Evolutionary conservation across 2,888 invertebrate species (phyloP).

Genomic region (Lochmaea crataegi): DNA sequence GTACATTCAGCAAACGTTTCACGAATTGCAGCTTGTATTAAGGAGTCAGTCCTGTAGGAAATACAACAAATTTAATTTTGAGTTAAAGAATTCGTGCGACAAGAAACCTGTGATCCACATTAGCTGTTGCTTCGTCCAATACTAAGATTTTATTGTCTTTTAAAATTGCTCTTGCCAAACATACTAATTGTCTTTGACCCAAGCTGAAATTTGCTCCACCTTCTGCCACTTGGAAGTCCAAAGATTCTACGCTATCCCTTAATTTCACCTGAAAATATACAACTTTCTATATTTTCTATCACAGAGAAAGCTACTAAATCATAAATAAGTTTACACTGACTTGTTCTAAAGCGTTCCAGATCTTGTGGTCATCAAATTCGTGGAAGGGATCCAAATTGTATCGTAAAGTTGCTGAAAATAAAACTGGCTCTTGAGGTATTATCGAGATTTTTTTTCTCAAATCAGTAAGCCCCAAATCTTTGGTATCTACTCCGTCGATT

Average conservation of each 20-base stretch:
- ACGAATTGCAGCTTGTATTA: conserved; percentile 82
- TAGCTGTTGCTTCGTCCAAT: conserved; percentile 92
- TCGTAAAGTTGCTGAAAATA: conserved; percentile 85
- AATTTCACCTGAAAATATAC: conserved; percentile 72
- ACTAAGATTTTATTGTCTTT: conserved; percentile 79
- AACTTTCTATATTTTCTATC: too few relatives aligned
- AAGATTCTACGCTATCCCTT: conserved; percentile 73
- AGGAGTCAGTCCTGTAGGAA: conserved; percentile 70
- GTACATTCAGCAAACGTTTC: conserved; percentile 80
- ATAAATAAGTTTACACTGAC: conserved; percentile 55
- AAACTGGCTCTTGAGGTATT: conserved; percentile 92
- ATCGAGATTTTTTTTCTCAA: conserved; percentile 87
- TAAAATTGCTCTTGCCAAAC: conserved; percentile 86
- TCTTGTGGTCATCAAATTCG: conserved; percentile 75
- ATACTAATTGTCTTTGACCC: conserved; percentile 88
- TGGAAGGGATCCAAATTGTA: conserved; percentile 89
- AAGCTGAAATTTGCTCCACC: conserved; percentile 87
- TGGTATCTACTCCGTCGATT: conserved; percentile 81
- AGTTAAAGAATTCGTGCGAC: not conserved
- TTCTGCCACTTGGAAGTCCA: conserved; percentile 76
- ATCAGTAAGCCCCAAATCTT: conserved; percentile 78
- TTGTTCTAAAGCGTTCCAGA: conserved; percentile 83
- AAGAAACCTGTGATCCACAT: conserved; percentile 83
- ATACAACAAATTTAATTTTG: conserved; percentile 3
- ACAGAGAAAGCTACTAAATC: too few relatives aligned